Evolutionary conservation across 2,797 vertebrate genomes (phyloP).

Genomic region (Varecia variegata): DNA sequence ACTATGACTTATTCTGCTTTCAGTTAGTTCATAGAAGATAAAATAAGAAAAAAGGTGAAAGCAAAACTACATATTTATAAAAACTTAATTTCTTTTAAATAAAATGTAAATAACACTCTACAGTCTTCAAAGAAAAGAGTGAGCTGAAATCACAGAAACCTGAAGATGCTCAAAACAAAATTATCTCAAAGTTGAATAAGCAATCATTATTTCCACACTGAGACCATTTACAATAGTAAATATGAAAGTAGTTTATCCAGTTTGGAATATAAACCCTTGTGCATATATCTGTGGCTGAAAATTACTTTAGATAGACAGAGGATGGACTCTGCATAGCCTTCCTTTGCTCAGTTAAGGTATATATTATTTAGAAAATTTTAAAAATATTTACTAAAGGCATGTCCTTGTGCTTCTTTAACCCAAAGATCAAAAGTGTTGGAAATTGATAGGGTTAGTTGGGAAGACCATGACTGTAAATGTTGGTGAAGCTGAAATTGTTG

Average conservation of each 20-base stretch:
- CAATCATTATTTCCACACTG: not conserved
- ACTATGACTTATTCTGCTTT: not conserved
- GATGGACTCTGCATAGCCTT: not conserved
- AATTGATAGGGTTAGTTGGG: not conserved
- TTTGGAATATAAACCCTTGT: not conserved
- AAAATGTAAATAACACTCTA: not conserved
- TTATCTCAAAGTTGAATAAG: not conserved
- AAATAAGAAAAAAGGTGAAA: conserved; percentile 4
- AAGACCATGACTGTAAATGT: not conserved
- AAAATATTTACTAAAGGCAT: not conserved
- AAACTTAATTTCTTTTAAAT: conserved; percentile 3
- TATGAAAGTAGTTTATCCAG: not conserved
- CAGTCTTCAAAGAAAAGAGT: not conserved
- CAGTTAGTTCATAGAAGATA: not conserved
- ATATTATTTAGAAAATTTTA: not conserved
- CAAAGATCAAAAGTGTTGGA: not conserved
- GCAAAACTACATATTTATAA: not conserved
- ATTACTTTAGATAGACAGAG: not conserved
- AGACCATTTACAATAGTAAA: not conserved
- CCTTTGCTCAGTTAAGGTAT: not conserved
- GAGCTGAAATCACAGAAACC: not conserved
- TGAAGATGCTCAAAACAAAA: conserved; percentile 8
- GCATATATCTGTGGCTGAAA: not conserved
- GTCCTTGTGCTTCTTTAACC: not conserved
- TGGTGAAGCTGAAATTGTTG: not conserved